These are phyloP conservation scores for Cheilosia variabilis DNA, from an alignment of 2,888 invertebrate genomes.

Conservation along the genomic window DNA sequence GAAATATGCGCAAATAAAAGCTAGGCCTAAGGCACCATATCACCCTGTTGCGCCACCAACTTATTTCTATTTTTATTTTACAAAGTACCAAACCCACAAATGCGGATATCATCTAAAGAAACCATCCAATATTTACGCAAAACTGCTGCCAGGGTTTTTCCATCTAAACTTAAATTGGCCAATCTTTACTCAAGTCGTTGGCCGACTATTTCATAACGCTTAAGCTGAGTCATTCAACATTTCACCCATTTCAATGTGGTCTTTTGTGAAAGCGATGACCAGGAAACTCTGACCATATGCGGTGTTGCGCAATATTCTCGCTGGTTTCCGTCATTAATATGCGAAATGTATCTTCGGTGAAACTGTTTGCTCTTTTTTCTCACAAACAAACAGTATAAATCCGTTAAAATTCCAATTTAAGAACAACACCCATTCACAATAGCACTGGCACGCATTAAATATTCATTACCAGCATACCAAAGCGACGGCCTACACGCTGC, in stretches of 20 bases:
- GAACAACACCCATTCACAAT: slow-evolving; percentile 41
- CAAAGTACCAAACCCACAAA: no score
- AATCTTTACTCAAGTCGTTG: slow-evolving; percentile 18
- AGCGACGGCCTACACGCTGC: neutral
- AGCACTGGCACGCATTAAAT: slow-evolving; percentile 59
- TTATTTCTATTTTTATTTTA: no score
- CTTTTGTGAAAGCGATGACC: slow-evolving; percentile 63
- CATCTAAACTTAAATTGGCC: slow-evolving; percentile 18
- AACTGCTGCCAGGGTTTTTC: slow-evolving; percentile 8
- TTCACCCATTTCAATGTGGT: neutral
- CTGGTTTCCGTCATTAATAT: slow-evolving; percentile 40
- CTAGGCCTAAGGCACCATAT: no score
- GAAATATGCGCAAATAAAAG: no score
- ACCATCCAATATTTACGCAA: no score
- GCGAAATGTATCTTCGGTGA: slow-evolving; percentile 50
- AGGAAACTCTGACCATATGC: slow-evolving; percentile 48
- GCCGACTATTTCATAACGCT: slow-evolving; percentile 24
- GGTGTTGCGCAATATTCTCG: slow-evolving; percentile 53
- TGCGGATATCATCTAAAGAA: no score
- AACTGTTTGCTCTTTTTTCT: slow-evolving; percentile 48
- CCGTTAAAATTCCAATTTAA: slow-evolving; percentile 61
- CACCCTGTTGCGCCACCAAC: no score
- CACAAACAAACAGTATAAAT: slow-evolving; percentile 50
- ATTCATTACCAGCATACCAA: slow-evolving; percentile 44
- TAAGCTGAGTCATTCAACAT: slow-evolving; percentile 24